phyloP scores from a whole-genome alignment of 2,797 vertebrate species.

The Ammospiza maritima region DNA sequence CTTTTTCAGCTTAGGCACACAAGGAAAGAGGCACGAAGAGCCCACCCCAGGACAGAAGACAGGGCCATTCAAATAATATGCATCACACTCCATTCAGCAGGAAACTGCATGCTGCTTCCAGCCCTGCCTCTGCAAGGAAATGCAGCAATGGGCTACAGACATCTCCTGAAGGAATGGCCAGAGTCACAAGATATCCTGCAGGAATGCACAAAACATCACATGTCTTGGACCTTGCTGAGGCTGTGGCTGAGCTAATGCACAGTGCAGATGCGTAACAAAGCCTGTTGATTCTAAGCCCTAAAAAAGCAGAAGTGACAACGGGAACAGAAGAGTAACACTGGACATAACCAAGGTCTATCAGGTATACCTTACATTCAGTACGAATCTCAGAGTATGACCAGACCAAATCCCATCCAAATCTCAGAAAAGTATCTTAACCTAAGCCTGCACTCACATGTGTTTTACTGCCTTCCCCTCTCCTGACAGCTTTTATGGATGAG shows the following conservation, averaged over 20 bases:
- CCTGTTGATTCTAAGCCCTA: background rate
- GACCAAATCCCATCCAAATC: background rate
- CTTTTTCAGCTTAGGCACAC: background rate
- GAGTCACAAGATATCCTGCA: constrained; percentile 45
- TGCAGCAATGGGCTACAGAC: background rate
- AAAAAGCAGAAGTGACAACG: background rate
- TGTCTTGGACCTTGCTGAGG: constrained; percentile 12
- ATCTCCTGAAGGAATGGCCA: background rate
- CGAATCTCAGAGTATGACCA: background rate
- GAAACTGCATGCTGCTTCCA: background rate
- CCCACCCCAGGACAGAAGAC: background rate
- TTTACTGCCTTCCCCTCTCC: background rate
- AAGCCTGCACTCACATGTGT: background rate
- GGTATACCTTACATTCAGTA: background rate
- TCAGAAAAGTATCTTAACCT: background rate
- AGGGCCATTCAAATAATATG: background rate
- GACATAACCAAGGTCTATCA: background rate
- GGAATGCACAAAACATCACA: constrained; percentile 66
- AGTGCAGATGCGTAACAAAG: background rate
- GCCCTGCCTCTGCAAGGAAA: background rate
- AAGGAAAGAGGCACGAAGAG: background rate
- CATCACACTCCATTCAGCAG: background rate
- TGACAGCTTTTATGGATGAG: constrained; percentile 8
- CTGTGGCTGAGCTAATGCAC: constrained; percentile 9
- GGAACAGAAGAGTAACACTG: background rate